Evolutionary conservation across 2,797 vertebrate genomes (phyloP).

Genomic region (Botia almorhae): DNA sequence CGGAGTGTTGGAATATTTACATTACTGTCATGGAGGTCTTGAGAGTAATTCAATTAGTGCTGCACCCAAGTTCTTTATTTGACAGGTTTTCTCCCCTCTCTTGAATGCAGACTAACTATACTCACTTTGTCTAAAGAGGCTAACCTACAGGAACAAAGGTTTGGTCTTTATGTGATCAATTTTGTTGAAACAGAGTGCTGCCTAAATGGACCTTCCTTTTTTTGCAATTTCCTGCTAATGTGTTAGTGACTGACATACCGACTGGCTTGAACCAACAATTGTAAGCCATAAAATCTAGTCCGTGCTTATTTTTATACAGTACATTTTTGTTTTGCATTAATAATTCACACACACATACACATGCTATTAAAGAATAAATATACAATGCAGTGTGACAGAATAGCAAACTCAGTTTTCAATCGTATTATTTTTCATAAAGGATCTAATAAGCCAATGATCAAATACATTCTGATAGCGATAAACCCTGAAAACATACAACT

Average conservation of each 20-base stretch:
- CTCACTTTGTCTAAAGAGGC: conserved; percentile 57
- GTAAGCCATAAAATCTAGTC: conserved; percentile 18
- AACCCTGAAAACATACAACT: conserved; percentile 69
- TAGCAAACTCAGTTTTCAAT: not conserved
- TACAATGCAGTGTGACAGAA: not conserved
- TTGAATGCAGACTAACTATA: conserved; percentile 75
- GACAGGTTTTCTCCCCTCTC: conserved; percentile 73
- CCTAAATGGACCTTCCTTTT: conserved; percentile 69
- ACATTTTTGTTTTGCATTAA: not conserved
- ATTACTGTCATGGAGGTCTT: conserved; percentile 92
- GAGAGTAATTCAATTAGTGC: conserved; percentile 95
- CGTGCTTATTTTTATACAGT: not conserved
- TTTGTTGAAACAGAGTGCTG: conserved; percentile 60
- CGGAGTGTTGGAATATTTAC: conserved; percentile 96
- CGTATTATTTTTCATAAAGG: not conserved
- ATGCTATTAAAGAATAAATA: not conserved
- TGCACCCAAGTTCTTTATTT: conserved; percentile 87
- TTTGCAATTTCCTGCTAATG: conserved; percentile 36
- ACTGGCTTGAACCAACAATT: not conserved
- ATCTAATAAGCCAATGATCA: conserved; percentile 26
- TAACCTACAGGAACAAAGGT: conserved; percentile 74
- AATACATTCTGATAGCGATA: conserved; percentile 38
- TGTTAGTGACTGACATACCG: not conserved
- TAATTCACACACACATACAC: not conserved
- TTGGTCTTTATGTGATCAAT: conserved; percentile 73